Base-by-base conservation (phyloP, 2,113 vertebrate genomes). In the Greenwoodochromis staneri region DNA sequence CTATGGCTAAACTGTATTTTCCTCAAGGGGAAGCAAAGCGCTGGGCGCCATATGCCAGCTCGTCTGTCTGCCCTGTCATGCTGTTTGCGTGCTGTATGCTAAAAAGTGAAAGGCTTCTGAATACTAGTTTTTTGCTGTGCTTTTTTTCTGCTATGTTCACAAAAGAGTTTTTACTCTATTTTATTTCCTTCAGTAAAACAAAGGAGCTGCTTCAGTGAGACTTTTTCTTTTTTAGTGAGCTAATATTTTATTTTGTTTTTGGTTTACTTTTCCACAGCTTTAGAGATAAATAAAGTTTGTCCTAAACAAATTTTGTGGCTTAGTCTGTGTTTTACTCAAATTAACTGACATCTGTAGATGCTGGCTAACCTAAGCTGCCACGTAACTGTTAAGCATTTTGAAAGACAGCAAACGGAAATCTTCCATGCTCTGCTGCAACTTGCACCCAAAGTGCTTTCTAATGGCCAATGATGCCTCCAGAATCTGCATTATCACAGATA, bases 391-490 rank as follows among this genome's bases (percentile, higher is more conserved):
- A 71, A 71, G 63, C 63, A 36, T 69, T 66, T 36, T 12, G 17
- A 36, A 66, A 36, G 61, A 66, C 61, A 21, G 24, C 54, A 57
- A 57, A 29, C 54, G 29, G 55, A 61, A 61, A 61, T 10, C 29
- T 34, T 61, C 69, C 9, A 0, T 3, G 40, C 24, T 29, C 24
- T 1, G 9, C 14, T 19, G 69, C 40, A 47, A 3, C 24, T 11
- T 76, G 9, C 40, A 76, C 24, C 14, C 24, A 47, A 29, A 76
- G 9, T 29, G 36, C 24, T 47, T 73, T 73, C 69, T 73, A 73
- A 73, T 6, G 0, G 38, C 8, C 5, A 0, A 16, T 1, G 66
- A 0, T 24, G 66, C 21, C 69, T 27, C 69, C 8, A 6, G 5
- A 73, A 1, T 45, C 38, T 73, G 38, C 21, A 1, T 5, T 5